These are phyloP conservation scores for Clarias magur DNA, from an alignment of 2,113 vertebrate species.

Conservation along the genomic window DNA sequence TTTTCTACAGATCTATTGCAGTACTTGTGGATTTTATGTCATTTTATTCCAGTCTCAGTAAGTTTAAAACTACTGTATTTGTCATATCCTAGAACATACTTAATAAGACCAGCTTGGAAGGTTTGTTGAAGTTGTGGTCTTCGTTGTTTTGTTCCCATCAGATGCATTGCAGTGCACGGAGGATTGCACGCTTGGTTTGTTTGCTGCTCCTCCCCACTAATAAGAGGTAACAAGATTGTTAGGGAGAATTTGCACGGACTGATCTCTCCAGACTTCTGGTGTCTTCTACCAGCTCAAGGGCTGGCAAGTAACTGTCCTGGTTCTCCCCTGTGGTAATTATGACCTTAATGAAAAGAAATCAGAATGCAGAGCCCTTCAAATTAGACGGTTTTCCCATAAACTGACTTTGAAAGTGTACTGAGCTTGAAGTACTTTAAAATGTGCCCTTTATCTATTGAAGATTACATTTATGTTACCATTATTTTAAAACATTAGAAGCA, in stretches of 20 bases:
- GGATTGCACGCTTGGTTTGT: conserved; percentile 43
- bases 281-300: conserved; percentile 32
- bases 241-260: conserved; percentile 32
- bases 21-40: too few species aligned
- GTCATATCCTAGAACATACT: not conserved
- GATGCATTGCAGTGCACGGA: conserved; percentile 16
- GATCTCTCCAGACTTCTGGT: conserved; percentile 56
- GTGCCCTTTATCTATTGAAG: not conserved
- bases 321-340: conserved; percentile 13
- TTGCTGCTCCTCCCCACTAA: conserved; percentile 27
- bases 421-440: not conserved
- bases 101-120: not conserved
- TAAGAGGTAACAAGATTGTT: conserved; percentile 56
- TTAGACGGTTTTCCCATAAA: not conserved
- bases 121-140: conserved; percentile 5
- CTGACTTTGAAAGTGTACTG: not conserved
- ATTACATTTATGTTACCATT: not conserved
- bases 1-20: not conserved
- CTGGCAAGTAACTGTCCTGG: not conserved
- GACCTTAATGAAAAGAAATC: conserved; percentile 14
- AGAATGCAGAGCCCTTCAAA: not conserved
- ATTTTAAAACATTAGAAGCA: not conserved
- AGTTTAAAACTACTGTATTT: not conserved
- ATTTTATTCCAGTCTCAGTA: not conserved
- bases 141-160: not conserved